Evolutionary conservation across 2,113 vertebrate species (phyloP).

Genomic region (Aspiorhynchus laticeps): DNA sequence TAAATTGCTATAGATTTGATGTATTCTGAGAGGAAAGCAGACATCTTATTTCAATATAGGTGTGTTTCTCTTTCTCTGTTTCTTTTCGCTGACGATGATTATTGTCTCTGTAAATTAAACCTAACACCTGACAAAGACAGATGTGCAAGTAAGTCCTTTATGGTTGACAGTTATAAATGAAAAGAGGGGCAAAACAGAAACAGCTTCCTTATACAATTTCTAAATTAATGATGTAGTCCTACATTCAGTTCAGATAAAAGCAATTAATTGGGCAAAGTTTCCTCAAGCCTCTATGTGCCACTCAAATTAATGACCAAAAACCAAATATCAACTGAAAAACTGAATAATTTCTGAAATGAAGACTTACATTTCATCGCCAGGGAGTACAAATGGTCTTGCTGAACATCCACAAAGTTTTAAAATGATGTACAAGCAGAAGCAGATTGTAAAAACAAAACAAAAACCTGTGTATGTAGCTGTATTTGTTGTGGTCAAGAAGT

Average conservation of each 20-base stretch:
- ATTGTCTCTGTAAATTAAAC: background rate
- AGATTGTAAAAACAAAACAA: background rate
- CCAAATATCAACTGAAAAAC: background rate
- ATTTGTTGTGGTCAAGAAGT: conserved; percentile 9
- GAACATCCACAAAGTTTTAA: background rate
- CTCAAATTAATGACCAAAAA: background rate
- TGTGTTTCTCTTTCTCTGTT: background rate
- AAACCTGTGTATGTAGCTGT: background rate
- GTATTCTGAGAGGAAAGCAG: conserved; percentile 84
- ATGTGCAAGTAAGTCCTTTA: background rate
- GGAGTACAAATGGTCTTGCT: conserved; percentile 5
- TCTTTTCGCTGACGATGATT: background rate
- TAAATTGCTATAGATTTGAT: conserved; percentile 89
- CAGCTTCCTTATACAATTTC: background rate
- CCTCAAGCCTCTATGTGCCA: background rate
- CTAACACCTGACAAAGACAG: background rate
- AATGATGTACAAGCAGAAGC: background rate
- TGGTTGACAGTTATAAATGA: background rate
- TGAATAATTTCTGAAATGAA: background rate
- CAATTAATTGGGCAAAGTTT: background rate
- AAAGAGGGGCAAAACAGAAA: background rate
- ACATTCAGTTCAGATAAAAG: background rate
- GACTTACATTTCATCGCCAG: conserved; percentile 58
- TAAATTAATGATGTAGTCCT: background rate
- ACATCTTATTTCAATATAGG: conserved; percentile 72